A percentile compares a stretch with the other conserved stretches of the same genome.
Conservation (phyloP, 2,797 vertebrate genomes). For the Tympanoctomys barrerae region DNA sequence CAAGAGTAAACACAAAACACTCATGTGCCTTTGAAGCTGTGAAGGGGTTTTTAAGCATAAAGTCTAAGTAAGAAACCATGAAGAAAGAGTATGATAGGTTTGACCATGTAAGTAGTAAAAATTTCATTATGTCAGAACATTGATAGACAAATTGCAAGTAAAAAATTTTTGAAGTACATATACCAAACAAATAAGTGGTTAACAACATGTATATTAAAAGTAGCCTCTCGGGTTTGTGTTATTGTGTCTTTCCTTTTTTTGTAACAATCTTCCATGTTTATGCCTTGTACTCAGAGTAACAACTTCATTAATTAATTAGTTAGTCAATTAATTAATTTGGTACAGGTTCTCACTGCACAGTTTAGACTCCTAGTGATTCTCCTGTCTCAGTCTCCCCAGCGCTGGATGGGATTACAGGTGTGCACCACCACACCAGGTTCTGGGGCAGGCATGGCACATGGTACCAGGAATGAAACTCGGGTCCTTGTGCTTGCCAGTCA, state of each 20-base stretch:
- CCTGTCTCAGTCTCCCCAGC: no score
- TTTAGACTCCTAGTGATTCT: no score
- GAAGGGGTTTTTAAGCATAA: not conserved
- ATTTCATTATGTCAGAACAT: not conserved
- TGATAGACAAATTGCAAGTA: not conserved
- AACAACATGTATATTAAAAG: not conserved
- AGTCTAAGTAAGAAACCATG: not conserved
- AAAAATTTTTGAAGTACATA: not conserved
- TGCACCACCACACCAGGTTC: no score
- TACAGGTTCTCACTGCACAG: no score
- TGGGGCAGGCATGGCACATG: no score
- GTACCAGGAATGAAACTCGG: no score
- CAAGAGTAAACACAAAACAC: conserved; percentile 22
- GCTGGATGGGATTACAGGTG: no score
- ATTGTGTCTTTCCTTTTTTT: not conserved
- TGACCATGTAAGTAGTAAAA: not conserved
- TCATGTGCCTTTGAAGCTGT: not conserved
- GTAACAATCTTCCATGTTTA: not conserved
- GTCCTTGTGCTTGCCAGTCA: no score
- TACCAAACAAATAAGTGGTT: not conserved
- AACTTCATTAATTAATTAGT: not conserved
- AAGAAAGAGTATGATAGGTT: not conserved
- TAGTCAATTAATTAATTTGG: no score
- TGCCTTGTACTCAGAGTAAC: not conserved
- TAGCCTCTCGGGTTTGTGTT: not conserved